Evolutionary conservation across 2,888 invertebrate genomes (phyloP).

Genomic region (Lasioglossum oenotherae): DNA sequence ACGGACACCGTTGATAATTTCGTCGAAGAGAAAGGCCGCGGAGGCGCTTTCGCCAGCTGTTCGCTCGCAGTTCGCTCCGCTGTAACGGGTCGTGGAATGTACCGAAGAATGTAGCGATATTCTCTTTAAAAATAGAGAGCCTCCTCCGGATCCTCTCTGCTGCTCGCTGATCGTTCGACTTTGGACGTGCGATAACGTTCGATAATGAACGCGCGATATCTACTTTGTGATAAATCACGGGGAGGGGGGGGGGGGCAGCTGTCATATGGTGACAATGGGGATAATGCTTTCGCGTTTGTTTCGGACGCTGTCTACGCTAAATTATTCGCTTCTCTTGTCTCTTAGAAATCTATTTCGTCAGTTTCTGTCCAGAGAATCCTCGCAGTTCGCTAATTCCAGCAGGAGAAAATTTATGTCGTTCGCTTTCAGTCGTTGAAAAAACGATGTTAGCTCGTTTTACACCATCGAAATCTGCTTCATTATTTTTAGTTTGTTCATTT

Average conservation of each 20-base stretch:
- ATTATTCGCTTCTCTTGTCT: not conserved
- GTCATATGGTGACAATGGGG: not conserved
- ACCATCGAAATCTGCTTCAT: too few species aligned
- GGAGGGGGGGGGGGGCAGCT: not conserved
- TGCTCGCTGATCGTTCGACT: constrained; percentile 48
- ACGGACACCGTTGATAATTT: constrained; percentile 55
- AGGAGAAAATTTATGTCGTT: not conserved
- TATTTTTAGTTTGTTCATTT: too few species aligned
- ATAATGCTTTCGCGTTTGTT: not conserved
- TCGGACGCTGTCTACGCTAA: not conserved
- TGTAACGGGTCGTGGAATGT: constrained; percentile 47
- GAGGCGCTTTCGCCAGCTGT: constrained; percentile 65
- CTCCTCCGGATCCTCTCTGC: constrained; percentile 33
- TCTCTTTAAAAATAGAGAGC: constrained; percentile 49
- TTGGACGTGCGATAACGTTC: constrained; percentile 55
- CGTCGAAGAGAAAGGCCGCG: constrained; percentile 67
- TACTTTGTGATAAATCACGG: constrained; percentile 24
- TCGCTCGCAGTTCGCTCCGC: constrained; percentile 40
- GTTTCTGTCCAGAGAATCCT: not conserved
- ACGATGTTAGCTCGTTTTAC: too few species aligned
- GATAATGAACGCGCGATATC: constrained; percentile 42
- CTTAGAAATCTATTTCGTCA: not conserved
- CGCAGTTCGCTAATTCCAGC: not conserved
- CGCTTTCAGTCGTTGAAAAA: too few species aligned
- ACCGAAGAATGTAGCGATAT: constrained; percentile 27